Evolutionary conservation across 2,797 vertebrate species (phyloP).

Genomic region (Lepidocolaptes lacrymiger): DNA sequence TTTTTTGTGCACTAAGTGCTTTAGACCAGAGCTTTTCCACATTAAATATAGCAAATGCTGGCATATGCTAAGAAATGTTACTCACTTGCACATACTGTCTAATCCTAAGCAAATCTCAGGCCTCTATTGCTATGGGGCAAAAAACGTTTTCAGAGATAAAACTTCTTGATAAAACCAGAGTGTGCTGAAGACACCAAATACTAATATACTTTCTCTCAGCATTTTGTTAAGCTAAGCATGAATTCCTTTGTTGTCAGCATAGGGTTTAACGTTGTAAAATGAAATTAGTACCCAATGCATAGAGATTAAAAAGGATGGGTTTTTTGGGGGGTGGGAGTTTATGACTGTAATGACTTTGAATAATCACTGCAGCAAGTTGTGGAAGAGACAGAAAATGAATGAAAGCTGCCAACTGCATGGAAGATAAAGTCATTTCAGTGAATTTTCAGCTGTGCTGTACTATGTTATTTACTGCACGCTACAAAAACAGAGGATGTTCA

Average conservation of each 20-base stretch:
- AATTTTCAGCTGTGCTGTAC: neutral
- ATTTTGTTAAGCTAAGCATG: neutral
- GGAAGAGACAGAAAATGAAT: conserved; percentile 37
- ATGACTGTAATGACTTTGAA: neutral
- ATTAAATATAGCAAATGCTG: neutral
- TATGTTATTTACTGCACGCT: neutral
- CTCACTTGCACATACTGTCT: neutral
- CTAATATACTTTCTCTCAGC: neutral
- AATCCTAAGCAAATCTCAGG: neutral
- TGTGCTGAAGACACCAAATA: neutral
- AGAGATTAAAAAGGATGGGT: neutral
- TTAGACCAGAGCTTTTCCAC: neutral
- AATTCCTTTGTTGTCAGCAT: neutral
- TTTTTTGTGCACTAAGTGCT: neutral
- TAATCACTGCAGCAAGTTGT: conserved; percentile 36
- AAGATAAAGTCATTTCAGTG: conserved; percentile 4
- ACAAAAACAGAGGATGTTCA: neutral
- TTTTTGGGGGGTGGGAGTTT: neutral
- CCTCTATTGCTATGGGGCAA: neutral
- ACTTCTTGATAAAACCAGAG: neutral
- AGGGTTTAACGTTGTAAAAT: conserved; percentile 1
- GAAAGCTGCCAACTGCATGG: neutral
- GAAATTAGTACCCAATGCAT: neutral
- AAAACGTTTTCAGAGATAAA: neutral
- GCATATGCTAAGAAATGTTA: neutral